A percentile compares a stretch with the other conserved stretches of the same genome.
These are phyloP conservation scores for Apeira syringaria DNA, from an alignment of 2,888 invertebrate genomes.

Conservation along the genomic window DNA sequence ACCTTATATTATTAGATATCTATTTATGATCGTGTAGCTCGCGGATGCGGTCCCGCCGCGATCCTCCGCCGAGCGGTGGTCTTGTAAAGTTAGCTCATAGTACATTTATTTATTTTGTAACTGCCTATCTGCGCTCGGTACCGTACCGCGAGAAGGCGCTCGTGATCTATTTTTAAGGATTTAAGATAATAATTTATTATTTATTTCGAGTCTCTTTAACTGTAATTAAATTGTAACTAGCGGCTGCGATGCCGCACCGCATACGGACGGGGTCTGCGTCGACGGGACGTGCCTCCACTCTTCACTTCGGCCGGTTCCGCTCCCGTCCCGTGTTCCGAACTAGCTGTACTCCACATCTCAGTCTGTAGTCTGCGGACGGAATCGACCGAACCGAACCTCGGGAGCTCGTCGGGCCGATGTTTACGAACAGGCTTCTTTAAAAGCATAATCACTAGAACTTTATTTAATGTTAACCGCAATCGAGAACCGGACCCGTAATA, in stretches of 20 bases:
- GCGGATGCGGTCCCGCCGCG: constrained; percentile 81
- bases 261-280: constrained; percentile 75
- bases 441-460: constrained; percentile 12
- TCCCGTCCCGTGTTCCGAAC: constrained; percentile 37
- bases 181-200: constrained; percentile 84
- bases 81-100: constrained; percentile 83
- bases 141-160: constrained; percentile 82
- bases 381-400: constrained; percentile 52
- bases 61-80: constrained; percentile 83
- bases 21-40: constrained; percentile 74
- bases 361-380: constrained; percentile 41
- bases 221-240: constrained; percentile 74
- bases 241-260: constrained; percentile 79
- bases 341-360: constrained; percentile 30
- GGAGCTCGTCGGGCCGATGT: constrained; percentile 50
- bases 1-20: constrained; percentile 80
- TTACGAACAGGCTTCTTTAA: constrained; percentile 13
- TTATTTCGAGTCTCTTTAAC: constrained; percentile 83
- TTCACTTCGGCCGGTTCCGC: constrained; percentile 51
- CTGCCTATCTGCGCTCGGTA: constrained; percentile 81
- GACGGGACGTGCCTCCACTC: constrained; percentile 70
- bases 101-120: constrained; percentile 81
- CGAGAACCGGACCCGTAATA: constrained; percentile 26
- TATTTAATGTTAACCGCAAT: constrained; percentile 32
- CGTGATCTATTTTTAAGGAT: constrained; percentile 83